These are phyloP conservation scores for Trypoxylus dichotomus DNA, from an alignment of 1,140 invertebrate species.

Conservation along the genomic window DNA sequence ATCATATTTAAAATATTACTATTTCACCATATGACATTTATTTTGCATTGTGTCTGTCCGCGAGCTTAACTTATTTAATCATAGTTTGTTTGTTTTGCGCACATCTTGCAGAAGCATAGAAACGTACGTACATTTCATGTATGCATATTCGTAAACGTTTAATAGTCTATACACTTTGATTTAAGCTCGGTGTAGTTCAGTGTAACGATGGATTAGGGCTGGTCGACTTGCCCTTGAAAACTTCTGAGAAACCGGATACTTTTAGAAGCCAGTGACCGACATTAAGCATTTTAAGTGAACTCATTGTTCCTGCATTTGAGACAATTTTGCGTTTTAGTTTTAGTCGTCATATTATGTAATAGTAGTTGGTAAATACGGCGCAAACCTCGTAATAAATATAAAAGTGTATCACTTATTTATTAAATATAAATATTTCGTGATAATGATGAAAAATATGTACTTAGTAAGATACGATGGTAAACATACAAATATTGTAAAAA, in stretches of 20 bases:
- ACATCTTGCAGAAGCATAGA: too few species aligned
- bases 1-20: neutral
- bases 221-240: neutral
- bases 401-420: too few species aligned
- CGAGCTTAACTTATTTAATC: too few species aligned
- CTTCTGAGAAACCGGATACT: constrained; percentile 5
- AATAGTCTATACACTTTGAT: neutral
- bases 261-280: neutral
- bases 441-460: too few species aligned
- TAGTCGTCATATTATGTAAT: neutral
- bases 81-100: neutral
- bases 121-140: neutral
- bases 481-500: too few species aligned
- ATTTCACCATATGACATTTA: neutral
- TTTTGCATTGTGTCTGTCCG: neutral
- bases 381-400: neutral
- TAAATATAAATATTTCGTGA: too few species aligned
- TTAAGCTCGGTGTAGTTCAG: too few species aligned
- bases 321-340: neutral
- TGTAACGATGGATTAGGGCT: neutral
- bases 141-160: neutral
- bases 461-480: too few species aligned
- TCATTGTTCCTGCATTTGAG: neutral
- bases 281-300: neutral
- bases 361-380: too few species aligned